Evolutionary conservation across 2,797 vertebrate species (phyloP), one percentile per base, ranked within the genome.

Genomic region (Holocentrus rufus): DNA sequence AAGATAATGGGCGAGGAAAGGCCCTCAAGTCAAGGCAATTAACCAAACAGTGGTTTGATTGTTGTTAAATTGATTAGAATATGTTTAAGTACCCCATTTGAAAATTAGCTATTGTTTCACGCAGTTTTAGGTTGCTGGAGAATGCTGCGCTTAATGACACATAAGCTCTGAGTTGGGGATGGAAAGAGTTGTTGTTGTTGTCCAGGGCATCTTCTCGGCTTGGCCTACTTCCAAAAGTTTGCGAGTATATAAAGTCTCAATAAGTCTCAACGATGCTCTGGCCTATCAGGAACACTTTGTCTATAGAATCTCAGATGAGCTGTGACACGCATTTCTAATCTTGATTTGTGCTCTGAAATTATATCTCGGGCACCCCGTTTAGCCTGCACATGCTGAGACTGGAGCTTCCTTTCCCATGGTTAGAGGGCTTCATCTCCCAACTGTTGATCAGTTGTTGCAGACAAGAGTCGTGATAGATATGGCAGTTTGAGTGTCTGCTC

Each of bases 1-100:
- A 86, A 88, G 91, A 92, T 94, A 93, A 93, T 94, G 91, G 91
- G 90, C 83, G 90, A 91, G 90, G 88, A 93, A 91, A 93, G 89
- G 84, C 91, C 91, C 92, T 92, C 82, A 90, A 93, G 93, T 92
- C 91, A 89, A 91, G 89, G 87, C 91, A 94, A 93, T 94, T 93
- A 93, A 91, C 89, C 89, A 89, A 93, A 92, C 89, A 92, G 89
- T 90, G 92, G 88, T 92, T 94, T 89, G 90, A 90, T 93, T 93
- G 91, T 93, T 92, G 91, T 93, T 93, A 92, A 93, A 94, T 91
- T 92, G 91, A 94, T 94, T 92, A 91, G 91, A 92, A 92, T 90
- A 91, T 93, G 91, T 93, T 93, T 90, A 93, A 93, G 92, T 83
- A 92, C 87, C 87, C 87, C 81, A 85, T 92, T 90, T 91, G 87